Evolutionary conservation across 2,888 invertebrate genomes (phyloP), one percentile per base, ranked within the genome.

Genomic region (Leptinotarsa tumamoca): DNA sequence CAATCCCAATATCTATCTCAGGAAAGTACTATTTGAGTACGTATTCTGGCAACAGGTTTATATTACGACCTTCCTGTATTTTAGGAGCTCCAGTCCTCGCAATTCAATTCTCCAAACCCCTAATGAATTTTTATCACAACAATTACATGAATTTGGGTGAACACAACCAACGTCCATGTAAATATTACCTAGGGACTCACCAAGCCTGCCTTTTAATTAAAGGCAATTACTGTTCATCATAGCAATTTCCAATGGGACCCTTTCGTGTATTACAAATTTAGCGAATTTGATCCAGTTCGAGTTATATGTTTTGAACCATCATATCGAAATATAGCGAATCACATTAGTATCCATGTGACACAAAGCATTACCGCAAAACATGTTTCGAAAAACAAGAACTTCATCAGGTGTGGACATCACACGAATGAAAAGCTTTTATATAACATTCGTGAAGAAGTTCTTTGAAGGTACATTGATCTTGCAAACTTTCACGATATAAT

Each of bases 161-260:
- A 58, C 58, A 58, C 58, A 58, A 27, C 58, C 15, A 23, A 58
- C 58, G 58, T 58, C 58, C 58, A 23, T 67, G 68, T 73, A 68
- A 71, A 73, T 74, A 68, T 74, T 71, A 73, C 23, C 76, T 50
- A 51, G 76, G 76, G 76, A 76, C 67, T 76, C 43, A 63, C 43
- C 68, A 27, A 71, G 74, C 67, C 73, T 76, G 73, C 71, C 76
- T 63, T 73, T 73, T 76, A 76, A 73, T 76, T 74, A 71, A 76
- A 76, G 71, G 76, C 76, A 71, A 76, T 76, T 71, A 76, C 71
- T 76, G 73, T 76, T 76, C 76, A 76, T 71, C 76, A 72, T 66
- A 63, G 66, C 66, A 76, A 66, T 74, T 76, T 68, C 73, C 73
- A 74, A 33, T 51, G 52, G 71, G 74, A 68, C 66, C 71, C 71